phyloP scores from a whole-genome alignment of 2,797 vertebrate genomes.

The Coreius guichenoti region DNA sequence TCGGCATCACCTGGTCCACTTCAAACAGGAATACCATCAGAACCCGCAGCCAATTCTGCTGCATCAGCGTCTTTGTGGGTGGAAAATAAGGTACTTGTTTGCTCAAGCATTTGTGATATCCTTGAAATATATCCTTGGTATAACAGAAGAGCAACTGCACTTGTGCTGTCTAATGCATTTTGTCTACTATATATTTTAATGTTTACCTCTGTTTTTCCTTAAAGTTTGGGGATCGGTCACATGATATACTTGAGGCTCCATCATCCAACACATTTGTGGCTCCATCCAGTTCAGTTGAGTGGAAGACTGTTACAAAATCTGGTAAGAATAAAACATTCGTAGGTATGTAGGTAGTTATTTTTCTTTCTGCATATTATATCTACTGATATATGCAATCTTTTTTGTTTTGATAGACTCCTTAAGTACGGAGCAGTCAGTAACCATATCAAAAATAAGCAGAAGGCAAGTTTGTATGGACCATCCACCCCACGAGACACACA shows the following conservation, averaged over 20 bases:
- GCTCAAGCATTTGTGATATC: not conserved
- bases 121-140: not conserved
- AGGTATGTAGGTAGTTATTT: not conserved
- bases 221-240: slow-evolving; percentile 66
- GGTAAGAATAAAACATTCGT: slow-evolving; percentile 65
- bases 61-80: slow-evolving; percentile 57
- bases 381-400: not conserved
- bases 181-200: slow-evolving; percentile 9
- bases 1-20: slow-evolving; percentile 69
- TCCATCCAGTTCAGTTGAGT: slow-evolving; percentile 74
- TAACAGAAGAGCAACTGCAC: not conserved
- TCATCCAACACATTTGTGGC: slow-evolving; percentile 68
- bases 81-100: slow-evolving; percentile 65
- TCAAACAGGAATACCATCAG: slow-evolving; percentile 40
- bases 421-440: slow-evolving; percentile 68
- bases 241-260: slow-evolving; percentile 53
- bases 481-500: slow-evolving; percentile 71
- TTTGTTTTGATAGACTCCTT: slow-evolving; percentile 64
- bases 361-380: not conserved
- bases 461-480: slow-evolving; percentile 73
- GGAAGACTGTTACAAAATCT: slow-evolving; percentile 76
- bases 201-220: slow-evolving; percentile 34
- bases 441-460: slow-evolving; percentile 72
- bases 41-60: slow-evolving; percentile 68
- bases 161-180: not conserved